Evolutionary conservation across 1,140 invertebrate genomes (phyloP), one percentile per base, ranked within the genome.

Genomic region (Drosophila paulistorum): DNA sequence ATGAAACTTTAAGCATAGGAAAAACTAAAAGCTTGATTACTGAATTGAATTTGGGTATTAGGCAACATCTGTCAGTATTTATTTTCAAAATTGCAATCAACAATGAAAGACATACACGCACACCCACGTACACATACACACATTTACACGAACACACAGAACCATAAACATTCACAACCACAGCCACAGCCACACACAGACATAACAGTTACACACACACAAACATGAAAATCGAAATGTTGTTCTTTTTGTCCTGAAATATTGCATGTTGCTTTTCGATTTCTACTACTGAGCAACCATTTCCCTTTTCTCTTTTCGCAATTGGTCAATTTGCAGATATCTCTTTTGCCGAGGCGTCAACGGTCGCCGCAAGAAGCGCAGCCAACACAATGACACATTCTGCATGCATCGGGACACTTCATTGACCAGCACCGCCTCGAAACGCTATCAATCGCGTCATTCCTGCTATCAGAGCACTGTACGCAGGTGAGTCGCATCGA

Each of bases 331-430:
- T 39, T 35, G 2, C 69, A 92, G 91, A 80, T 92, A 92, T 62
- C 77, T 92, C 4, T 91, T 92, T 39, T 92, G 91, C 67, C 90
- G 90, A 33, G 86, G 91, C 26, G 74, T 74, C 3, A 78, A 74
- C 10, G 84, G 73, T 17, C 70, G 81, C 1, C 75, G 78, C 65
- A 91, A 91, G 71, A 90, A 90, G 64, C 90, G 89, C 30, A 78
- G 77, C 72, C 81, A 82, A 58, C 54, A 75, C 66, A 81, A 78
- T 62, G 91, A 92, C 74, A 90, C 90, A 33, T 80, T 91, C 64
- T 91, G 81, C 81, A 90, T 85, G 81, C 91, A 91, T 65, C 78
- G 91, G 35, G 87, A 92, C 63, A 90, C 91, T 59, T 92, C 91
- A 58, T 51, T 92, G 76, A 92, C 91, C 74, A 92, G 91, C 78